Conservation (phyloP, 2,888 invertebrate species). For the Noctua janthina region DNA sequence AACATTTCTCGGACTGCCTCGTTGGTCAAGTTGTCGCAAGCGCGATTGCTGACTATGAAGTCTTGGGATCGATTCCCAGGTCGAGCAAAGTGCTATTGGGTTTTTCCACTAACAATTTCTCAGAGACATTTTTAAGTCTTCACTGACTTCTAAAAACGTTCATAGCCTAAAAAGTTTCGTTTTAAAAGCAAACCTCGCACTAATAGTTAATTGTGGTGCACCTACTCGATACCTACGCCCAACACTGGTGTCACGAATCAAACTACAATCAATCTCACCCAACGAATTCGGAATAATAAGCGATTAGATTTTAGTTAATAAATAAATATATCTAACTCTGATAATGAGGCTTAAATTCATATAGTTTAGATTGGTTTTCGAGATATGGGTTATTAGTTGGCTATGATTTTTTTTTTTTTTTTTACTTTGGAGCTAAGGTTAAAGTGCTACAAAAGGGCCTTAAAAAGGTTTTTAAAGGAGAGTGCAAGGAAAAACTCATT, state of each 20-base stretch:
- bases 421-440: too few relatives aligned
- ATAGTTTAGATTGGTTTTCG: conserved; percentile 15
- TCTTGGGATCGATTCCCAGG: too few relatives aligned
- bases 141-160: not conserved
- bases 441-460: too few relatives aligned
- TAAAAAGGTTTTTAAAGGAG: too few relatives aligned
- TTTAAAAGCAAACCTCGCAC: not conserved
- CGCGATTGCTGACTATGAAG: too few relatives aligned
- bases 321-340: conserved; percentile 26
- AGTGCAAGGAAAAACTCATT: too few relatives aligned
- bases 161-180: not conserved
- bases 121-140: not conserved
- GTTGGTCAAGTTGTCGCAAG: too few relatives aligned
- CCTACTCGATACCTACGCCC: not conserved
- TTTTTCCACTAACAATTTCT: not conserved
- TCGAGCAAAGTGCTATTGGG: too few relatives aligned
- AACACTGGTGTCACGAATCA: conserved; percentile 4
- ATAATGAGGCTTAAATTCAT: conserved; percentile 17
- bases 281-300: conserved; percentile 32
- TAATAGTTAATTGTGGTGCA: not conserved
- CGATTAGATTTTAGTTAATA: conserved; percentile 11
- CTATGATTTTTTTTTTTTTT: not conserved
- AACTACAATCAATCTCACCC: conserved; percentile 27
- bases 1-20: not conserved
- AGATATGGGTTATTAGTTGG: conserved; percentile 9